phyloP scores from a whole-genome alignment of 2,797 vertebrate species.

The Pseudomugil gertrudae region DNA sequence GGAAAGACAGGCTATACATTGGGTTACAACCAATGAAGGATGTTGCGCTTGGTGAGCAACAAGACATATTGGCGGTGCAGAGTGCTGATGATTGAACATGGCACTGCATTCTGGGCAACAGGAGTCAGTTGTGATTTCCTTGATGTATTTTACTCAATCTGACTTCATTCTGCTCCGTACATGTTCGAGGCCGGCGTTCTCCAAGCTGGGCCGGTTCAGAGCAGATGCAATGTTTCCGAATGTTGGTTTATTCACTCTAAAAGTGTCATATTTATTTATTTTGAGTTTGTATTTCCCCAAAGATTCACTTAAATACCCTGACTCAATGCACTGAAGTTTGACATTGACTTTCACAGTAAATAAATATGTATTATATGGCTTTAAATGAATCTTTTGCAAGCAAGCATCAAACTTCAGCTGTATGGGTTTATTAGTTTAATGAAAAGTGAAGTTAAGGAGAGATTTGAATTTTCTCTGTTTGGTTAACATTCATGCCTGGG shows the following conservation, averaged over 20 bases:
- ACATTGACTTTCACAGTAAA: no score
- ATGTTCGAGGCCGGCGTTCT: constrained; percentile 18
- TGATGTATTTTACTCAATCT: constrained; percentile 47
- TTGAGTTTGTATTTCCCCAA: no score
- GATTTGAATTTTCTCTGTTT: no score
- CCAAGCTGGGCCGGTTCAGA: constrained; percentile 6
- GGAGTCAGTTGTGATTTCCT: constrained; percentile 56
- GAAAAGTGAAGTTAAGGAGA: no score
- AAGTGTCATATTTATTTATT: neutral
- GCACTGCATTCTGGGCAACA: constrained; percentile 44
- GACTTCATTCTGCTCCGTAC: constrained; percentile 24
- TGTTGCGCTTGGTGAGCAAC: constrained; percentile 62
- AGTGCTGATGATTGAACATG: constrained; percentile 47
- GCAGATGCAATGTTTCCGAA: neutral
- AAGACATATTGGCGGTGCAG: constrained; percentile 29
- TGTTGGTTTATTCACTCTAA: neutral
- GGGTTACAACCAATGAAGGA: constrained; percentile 23
- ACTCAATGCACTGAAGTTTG: no score
- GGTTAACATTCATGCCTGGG: no score
- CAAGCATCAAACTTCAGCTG: no score
- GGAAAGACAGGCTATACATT: constrained; percentile 21
- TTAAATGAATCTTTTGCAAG: no score
- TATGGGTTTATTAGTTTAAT: no score
- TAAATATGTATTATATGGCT: no score
- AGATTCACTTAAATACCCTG: neutral